Percentiles rank a stretch among this genome's conserved stretches.
Conservation (phyloP, 2,113 vertebrate genomes). For the Osmerus eperlanus region DNA sequence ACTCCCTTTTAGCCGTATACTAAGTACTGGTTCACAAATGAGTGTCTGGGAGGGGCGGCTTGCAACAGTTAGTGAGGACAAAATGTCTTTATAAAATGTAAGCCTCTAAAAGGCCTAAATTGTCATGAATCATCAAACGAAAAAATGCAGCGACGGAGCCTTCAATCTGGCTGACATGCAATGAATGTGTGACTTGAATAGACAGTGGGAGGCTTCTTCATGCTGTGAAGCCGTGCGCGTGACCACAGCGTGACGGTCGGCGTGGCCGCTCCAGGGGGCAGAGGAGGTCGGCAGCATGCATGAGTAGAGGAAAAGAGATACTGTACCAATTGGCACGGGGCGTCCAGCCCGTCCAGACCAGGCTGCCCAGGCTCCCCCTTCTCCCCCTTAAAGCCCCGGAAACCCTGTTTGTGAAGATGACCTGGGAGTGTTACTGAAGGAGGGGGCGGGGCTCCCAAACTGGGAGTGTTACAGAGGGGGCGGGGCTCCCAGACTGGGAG, state of each 20-base stretch:
- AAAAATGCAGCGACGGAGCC: too few species aligned
- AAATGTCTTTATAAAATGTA: background rate
- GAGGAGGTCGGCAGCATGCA: constrained; percentile 78
- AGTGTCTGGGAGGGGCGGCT: constrained; percentile 45
- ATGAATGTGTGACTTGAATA: too few species aligned
- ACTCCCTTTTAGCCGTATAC: background rate
- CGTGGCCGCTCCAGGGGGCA: too few species aligned
- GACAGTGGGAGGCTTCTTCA: constrained; percentile 1
- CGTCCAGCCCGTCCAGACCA: constrained; percentile 99
- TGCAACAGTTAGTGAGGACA: constrained; percentile 44
- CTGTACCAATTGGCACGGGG: constrained; percentile 99
- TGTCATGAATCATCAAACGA: background rate
- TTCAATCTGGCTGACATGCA: too few species aligned
- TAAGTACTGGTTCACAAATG: background rate
- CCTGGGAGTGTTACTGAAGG: constrained; percentile 89
- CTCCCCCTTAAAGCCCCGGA: constrained; percentile 99
- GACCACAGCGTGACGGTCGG: too few species aligned
- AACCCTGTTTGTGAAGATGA: constrained; percentile 99
- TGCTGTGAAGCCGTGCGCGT: constrained; percentile 20
- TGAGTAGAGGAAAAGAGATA: constrained; percentile 89
- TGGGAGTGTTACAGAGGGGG: constrained; percentile 40
- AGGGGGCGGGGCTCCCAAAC: constrained; percentile 72
- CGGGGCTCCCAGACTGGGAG: background rate
- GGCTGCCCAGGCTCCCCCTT: constrained; percentile 99
- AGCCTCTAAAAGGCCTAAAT: background rate